phyloP scores from a whole-genome alignment of 2,113 vertebrate species.

The western clawed frog (Xenopus tropicalis) region DNA sequence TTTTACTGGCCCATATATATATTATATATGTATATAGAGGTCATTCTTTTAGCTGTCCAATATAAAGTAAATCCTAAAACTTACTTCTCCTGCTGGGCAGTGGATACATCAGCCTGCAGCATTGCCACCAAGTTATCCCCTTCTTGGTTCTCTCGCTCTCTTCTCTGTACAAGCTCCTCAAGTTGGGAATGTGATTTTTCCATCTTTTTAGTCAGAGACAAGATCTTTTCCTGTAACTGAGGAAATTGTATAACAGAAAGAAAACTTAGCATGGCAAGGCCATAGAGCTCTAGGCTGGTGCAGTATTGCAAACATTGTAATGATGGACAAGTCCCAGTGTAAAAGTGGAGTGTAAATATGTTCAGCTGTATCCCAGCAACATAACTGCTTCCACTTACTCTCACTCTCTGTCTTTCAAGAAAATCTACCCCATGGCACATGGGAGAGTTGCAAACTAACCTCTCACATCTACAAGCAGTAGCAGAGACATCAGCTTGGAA shows the following conservation, averaged over 20 bases:
- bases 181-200: slow-evolving; percentile 69
- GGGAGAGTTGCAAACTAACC: slow-evolving; percentile 5
- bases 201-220: slow-evolving; percentile 66
- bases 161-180: slow-evolving; percentile 69
- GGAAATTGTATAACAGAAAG: slow-evolving; percentile 29
- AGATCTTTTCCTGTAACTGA: slow-evolving; percentile 74
- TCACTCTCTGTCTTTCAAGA: too few species aligned
- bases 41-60: too few species aligned
- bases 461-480: background rate
- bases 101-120: slow-evolving; percentile 76
- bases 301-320: background rate
- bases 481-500: too few species aligned
- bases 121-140: slow-evolving; percentile 75
- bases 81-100: slow-evolving; percentile 73
- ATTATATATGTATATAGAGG: too few species aligned
- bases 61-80: slow-evolving; percentile 12
- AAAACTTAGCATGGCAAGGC: slow-evolving; percentile 4
- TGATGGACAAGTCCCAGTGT: background rate
- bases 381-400: background rate
- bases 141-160: slow-evolving; percentile 78
- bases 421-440: background rate
- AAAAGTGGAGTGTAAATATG: too few species aligned
- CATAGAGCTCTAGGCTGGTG: background rate
- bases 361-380: background rate
- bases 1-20: too few species aligned